phyloP scores from a whole-genome alignment of 2,797 vertebrate species.

The Austrolebias charrua region DNA sequence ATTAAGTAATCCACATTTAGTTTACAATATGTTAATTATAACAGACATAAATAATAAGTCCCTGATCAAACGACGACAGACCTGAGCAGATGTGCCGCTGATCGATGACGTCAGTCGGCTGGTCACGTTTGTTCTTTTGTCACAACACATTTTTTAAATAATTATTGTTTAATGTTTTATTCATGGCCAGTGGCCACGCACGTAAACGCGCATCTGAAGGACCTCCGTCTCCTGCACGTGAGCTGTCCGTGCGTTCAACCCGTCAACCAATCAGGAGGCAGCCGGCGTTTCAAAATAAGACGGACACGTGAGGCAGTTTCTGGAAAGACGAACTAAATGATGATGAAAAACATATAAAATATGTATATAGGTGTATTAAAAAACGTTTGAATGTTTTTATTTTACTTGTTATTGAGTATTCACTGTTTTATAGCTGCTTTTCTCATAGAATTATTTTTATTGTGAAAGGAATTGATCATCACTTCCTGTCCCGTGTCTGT shows the following conservation, averaged over 20 bases:
- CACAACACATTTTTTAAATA: not conserved
- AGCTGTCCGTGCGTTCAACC: not conserved
- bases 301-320: fast-evolving
- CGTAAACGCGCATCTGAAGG: constrained; percentile 6
- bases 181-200: constrained; percentile 22
- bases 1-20: too few relatives aligned
- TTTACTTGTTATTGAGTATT: too few relatives aligned
- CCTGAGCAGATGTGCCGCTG: constrained; percentile 1
- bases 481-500: constrained; percentile 5
- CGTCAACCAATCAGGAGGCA: constrained; percentile 1
- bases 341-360: too few relatives aligned
- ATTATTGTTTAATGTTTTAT: constrained; percentile 28
- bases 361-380: not conserved
- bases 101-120: constrained; percentile 32
- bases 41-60: too few relatives aligned
- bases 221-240: constrained; percentile 58
- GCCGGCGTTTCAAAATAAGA: constrained; percentile 47
- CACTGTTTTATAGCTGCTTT: not conserved
- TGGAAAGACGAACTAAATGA: fast-evolving
- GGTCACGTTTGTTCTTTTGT: constrained; percentile 50
- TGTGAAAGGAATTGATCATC: not conserved
- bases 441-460: not conserved
- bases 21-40: too few relatives aligned
- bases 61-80: too few relatives aligned
- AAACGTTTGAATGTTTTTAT: fast-evolving